Base-by-base conservation (phyloP, 2,888 invertebrate species). In the Teinopalpus imperialis region DNA sequence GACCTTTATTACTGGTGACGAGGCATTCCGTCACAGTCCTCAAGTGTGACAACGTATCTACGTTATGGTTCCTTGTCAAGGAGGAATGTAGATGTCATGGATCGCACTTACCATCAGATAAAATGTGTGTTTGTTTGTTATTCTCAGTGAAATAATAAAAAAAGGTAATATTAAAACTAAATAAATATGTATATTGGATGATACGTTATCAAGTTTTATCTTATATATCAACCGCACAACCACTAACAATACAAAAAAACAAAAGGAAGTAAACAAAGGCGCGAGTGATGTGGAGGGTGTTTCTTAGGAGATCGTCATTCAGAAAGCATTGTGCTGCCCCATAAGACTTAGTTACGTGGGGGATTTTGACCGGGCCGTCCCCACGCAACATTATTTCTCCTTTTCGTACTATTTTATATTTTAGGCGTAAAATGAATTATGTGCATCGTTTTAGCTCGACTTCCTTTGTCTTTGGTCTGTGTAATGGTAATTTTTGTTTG, bases 361-460 rank as follows among this genome's bases (percentile, higher is more conserved):
- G 65, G 66, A 72, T 66, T 65, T 66, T 35, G 58, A 40, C 48
- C 47, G 54, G 52, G 44, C 49, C 47, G 45, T 45, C 52, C 50
- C 51, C 47, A 57, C 48, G 54, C 53, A 53, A 61, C 45, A 47
- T 57, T 60, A 61, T 62, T 58, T 58, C 55, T 55, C 57, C 56
- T 58, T 56, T n/a, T 39, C 24, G 50, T 58, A 51, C 60, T 58
- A 51, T 61, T 60, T 56, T 59, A 54, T 61, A 50, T 56, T 67
- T 57, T 59, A 51, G 57, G 49, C 52, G 56, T 54, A 53, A 61
- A 66, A 81, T 83, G 79, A 85, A 82, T 86, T 76, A 85, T 83
- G 82, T 77, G 74, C 85, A 83, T 83, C 63, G 54, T 71, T 71
- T 73, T 67, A 35, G 16, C 9, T 63, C 58, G 63, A 56, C 54